Evolutionary conservation across 2,888 invertebrate species (phyloP).

Genomic region (Macrostomum cliftonense): DNA sequence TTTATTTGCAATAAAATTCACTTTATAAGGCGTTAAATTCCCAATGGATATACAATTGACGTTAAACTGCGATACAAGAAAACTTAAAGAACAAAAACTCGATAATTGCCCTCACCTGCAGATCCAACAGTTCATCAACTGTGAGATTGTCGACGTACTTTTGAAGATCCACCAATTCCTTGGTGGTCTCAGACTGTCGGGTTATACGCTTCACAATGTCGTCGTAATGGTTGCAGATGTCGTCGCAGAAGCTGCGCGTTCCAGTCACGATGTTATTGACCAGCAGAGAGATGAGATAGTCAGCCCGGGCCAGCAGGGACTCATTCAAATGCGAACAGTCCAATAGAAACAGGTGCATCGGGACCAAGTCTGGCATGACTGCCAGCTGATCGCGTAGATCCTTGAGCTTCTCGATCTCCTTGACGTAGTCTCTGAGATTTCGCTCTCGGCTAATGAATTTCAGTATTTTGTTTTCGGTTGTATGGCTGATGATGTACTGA

Average conservation of each 20-base stretch:
- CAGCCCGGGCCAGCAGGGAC: slow-evolving; percentile 26
- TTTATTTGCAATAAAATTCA: too few species aligned
- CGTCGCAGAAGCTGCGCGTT: slow-evolving; percentile 28
- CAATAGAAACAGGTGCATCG: slow-evolving; percentile 32
- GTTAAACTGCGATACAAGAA: too few species aligned
- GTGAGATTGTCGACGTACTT: slow-evolving; percentile 30
- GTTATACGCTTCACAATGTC: slow-evolving; percentile 29
- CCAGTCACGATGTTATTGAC: slow-evolving; percentile 23
- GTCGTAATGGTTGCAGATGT: slow-evolving; percentile 33
- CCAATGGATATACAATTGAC: too few species aligned
- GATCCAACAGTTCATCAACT: slow-evolving; percentile 23
- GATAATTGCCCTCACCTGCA: slow-evolving; percentile 24
- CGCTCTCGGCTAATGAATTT: slow-evolving; percentile 26
- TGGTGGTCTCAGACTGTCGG: slow-evolving; percentile 26
- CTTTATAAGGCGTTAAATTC: neutral
- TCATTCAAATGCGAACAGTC: slow-evolving; percentile 29
- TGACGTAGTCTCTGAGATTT: slow-evolving; percentile 25
- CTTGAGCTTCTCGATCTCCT: slow-evolving; percentile 29
- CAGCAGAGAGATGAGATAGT: slow-evolving; percentile 21
- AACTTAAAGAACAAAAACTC: too few species aligned
- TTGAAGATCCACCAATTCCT: slow-evolving; percentile 27
- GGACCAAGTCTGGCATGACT: slow-evolving; percentile 27
- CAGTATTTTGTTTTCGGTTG: slow-evolving; percentile 22
- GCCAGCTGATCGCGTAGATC: slow-evolving; percentile 23
- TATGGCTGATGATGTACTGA: slow-evolving; percentile 23